These are phyloP conservation scores for Galago senegalensis DNA, from an alignment of 2,797 vertebrate species.

Conservation along the genomic window DNA sequence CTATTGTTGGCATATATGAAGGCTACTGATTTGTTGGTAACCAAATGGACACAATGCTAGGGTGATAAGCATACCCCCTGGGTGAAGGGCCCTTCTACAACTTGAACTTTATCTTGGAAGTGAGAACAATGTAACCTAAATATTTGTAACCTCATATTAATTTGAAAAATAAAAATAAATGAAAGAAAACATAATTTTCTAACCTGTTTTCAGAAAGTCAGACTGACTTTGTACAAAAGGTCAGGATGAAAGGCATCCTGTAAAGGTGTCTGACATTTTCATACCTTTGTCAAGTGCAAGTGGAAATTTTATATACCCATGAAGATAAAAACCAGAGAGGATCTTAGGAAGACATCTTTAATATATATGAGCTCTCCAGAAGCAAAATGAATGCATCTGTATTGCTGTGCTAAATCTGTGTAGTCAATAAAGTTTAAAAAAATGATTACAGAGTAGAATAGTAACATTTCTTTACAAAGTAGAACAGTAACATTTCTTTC, in stretches of 20 bases:
- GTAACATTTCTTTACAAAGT: neutral
- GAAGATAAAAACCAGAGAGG: constrained; percentile 43
- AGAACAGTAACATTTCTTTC: constrained; percentile 5
- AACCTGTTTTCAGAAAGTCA: constrained; percentile 52
- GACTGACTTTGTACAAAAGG: constrained; percentile 1
- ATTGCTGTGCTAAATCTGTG: constrained; percentile 44
- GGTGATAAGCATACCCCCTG: too few species aligned
- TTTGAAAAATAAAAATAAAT: too few species aligned
- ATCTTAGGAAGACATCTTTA: neutral
- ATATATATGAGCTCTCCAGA: constrained; percentile 30
- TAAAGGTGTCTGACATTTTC: constrained; percentile 54
- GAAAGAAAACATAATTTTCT: neutral
- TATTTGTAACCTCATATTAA: too few species aligned
- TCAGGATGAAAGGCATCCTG: constrained; percentile 48
- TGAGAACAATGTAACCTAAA: too few species aligned
- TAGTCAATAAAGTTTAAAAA: constrained; percentile 54
- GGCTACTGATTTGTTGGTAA: too few species aligned
- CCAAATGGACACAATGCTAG: too few species aligned
- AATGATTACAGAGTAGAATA: neutral
- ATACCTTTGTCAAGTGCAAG: constrained; percentile 21
- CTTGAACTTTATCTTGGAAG: too few species aligned
- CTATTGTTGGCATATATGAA: too few species aligned
- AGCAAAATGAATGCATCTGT: neutral
- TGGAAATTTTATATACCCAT: constrained; percentile 35
- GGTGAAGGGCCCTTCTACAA: too few species aligned